Conservation (phyloP, 2,888 invertebrate genomes). For the Ormyrus rosae region DNA sequence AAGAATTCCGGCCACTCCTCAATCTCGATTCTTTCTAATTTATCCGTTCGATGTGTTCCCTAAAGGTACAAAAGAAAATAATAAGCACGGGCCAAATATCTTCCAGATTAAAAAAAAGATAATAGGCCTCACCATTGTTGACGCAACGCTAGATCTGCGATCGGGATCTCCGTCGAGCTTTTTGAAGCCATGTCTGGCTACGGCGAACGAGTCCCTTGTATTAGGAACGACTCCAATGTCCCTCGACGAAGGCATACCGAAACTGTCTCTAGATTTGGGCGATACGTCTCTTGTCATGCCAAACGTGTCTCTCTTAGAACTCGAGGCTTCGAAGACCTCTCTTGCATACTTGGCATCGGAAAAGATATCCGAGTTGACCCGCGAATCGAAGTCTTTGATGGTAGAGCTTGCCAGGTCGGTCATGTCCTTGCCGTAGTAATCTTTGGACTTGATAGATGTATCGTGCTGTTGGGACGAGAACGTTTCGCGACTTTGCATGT, state of each 20-base stretch:
- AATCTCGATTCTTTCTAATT: slow-evolving; percentile 80
- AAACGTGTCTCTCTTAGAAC: slow-evolving; percentile 70
- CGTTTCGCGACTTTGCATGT: slow-evolving; percentile 72
- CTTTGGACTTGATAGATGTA: slow-evolving; percentile 26
- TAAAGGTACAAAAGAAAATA: slow-evolving; percentile 3
- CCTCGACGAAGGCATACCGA: slow-evolving; percentile 73
- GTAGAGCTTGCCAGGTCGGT: slow-evolving; percentile 68
- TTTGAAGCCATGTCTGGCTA: slow-evolving; percentile 75
- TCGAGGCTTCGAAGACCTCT: slow-evolving; percentile 72
- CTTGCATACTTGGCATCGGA: slow-evolving; percentile 72
- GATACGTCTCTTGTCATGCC: slow-evolving; percentile 72
- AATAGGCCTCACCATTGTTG: slow-evolving; percentile 75
- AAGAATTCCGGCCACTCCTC: slow-evolving; percentile 83
- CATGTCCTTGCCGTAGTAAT: slow-evolving; percentile 69
- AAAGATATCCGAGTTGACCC: slow-evolving; percentile 69
- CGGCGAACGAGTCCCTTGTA: slow-evolving; percentile 72
- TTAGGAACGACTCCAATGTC: slow-evolving; percentile 74
- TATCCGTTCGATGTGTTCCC: slow-evolving; percentile 81
- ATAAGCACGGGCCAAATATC: background rate
- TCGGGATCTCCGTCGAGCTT: slow-evolving; percentile 84
- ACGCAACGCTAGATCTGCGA: slow-evolving; percentile 82
- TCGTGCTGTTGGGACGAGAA: slow-evolving; percentile 70
- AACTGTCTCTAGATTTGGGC: slow-evolving; percentile 73
- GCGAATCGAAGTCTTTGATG: slow-evolving; percentile 70
- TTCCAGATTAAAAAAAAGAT: background rate